Percentiles rank a stretch among this genome's conserved stretches.
Evolutionary conservation across 2,113 vertebrate species (phyloP).

Genomic region (Elephantulus edwardii): DNA sequence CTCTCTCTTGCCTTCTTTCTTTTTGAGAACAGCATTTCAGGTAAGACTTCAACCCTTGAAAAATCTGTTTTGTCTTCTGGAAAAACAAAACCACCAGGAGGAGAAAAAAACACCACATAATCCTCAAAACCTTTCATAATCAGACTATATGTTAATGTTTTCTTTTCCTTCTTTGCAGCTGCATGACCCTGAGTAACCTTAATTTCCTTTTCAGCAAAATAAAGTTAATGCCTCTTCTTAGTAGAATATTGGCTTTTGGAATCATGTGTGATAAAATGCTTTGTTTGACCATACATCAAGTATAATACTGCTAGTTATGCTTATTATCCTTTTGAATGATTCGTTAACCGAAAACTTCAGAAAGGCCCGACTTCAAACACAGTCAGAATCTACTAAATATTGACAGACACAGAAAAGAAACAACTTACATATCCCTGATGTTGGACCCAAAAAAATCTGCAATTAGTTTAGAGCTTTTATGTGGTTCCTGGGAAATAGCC

Average conservation of each 20-base stretch:
- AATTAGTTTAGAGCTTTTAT: neutral
- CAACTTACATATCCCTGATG: fast-evolving
- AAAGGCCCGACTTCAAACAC: neutral
- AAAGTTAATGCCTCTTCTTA: neutral
- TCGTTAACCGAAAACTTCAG: neutral
- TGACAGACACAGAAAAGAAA: neutral
- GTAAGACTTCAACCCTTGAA: neutral
- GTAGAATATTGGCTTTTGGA: too few species aligned
- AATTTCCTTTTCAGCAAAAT: neutral
- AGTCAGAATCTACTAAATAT: neutral
- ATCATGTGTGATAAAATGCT: fast-evolving
- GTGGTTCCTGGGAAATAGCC: neutral
- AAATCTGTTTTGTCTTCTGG: neutral
- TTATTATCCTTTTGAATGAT: neutral
- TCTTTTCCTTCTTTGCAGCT: neutral
- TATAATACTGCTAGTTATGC: fast-evolving
- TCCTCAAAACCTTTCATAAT: neutral
- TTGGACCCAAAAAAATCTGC: neutral
- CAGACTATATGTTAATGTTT: neutral
- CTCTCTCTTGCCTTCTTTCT: neutral
- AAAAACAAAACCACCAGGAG: neutral
- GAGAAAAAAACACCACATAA: too few species aligned
- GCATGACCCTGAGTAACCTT: too few species aligned
- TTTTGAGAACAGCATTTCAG: neutral
- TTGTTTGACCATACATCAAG: neutral